Conservation (phyloP, 1,140 invertebrate genomes). For the Drosophila pallidifrons region DNA sequence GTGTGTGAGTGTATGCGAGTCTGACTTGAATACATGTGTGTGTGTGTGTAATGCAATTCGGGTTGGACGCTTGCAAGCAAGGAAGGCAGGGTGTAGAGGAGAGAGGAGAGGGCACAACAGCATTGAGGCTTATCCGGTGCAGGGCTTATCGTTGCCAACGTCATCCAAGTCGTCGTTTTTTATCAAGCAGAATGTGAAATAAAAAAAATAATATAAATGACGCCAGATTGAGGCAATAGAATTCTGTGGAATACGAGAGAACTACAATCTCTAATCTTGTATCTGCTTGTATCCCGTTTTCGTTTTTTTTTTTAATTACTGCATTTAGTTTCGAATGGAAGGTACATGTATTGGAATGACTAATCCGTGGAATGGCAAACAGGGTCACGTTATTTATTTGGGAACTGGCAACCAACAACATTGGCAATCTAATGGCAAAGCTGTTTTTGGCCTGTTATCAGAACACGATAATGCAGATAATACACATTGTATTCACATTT, state of each 20-base stretch:
- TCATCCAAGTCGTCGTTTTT: constrained; percentile 37
- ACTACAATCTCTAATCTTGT: background rate
- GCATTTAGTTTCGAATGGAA: background rate
- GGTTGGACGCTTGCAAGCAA: background rate
- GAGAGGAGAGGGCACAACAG: background rate
- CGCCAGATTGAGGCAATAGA: constrained; percentile 31
- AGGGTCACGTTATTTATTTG: constrained; percentile 6
- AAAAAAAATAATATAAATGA: background rate
- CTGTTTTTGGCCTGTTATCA: constrained; percentile 30
- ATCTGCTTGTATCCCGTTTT: background rate
- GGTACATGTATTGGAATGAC: constrained; percentile 1
- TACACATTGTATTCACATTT: constrained; percentile 24
- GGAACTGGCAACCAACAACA: background rate
- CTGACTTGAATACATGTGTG: background rate
- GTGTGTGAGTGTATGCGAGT: background rate
- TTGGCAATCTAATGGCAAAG: constrained; percentile 24
- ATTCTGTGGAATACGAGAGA: constrained; percentile 13
- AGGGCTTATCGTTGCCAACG: constrained; percentile 46
- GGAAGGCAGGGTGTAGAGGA: background rate
- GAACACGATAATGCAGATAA: constrained; percentile 30
- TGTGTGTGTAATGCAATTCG: constrained; percentile 20
- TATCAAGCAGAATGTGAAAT: constrained; percentile 29
- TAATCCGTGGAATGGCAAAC: constrained; percentile 1
- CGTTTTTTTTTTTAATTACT: background rate
- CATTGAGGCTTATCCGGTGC: constrained; percentile 50